Evolutionary conservation across 2,888 invertebrate species (phyloP).

Genomic region (Melikaiella ostensackeni): DNA sequence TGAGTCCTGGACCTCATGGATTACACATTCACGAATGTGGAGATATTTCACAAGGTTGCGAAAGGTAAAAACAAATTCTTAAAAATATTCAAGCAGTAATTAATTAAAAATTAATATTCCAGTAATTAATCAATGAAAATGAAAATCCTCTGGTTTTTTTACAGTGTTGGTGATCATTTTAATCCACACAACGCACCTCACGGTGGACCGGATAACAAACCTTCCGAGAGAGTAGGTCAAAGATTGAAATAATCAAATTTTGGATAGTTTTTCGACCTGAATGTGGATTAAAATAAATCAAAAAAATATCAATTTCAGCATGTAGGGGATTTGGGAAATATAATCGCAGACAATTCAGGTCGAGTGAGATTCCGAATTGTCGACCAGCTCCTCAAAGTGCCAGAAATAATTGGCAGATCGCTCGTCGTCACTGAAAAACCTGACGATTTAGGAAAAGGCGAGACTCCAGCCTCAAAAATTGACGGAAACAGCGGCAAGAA

Average conservation of each 20-base stretch:
- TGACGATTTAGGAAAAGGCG: conserved; percentile 82
- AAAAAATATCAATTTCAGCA: conserved; percentile 69
- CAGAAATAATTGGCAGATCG: conserved; percentile 88
- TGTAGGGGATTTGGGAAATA: conserved; percentile 84
- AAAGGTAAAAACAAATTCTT: conserved; percentile 73
- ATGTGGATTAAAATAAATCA: no score
- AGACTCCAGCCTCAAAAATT: conserved; percentile 78
- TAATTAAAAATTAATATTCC: no score
- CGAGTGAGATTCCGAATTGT: conserved; percentile 83
- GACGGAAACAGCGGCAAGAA: conserved; percentile 83
- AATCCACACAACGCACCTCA: conserved; percentile 79
- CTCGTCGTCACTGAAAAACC: conserved; percentile 83
- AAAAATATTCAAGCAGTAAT: no score
- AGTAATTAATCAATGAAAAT: neutral
- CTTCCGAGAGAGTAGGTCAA: conserved; percentile 73
- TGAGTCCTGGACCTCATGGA: conserved; percentile 81
- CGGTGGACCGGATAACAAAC: conserved; percentile 77
- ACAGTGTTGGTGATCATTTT: conserved; percentile 82
- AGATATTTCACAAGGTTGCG: conserved; percentile 83
- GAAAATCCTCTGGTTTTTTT: conserved; percentile 43
- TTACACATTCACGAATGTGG: conserved; percentile 86
- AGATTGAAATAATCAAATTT: neutral
- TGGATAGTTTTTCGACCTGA: no score
- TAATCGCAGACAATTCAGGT: conserved; percentile 81
- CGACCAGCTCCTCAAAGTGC: conserved; percentile 82